Evolutionary conservation across 1,140 invertebrate genomes (phyloP), one percentile per base, ranked within the genome.

Genomic region (Magallana ariakensis): DNA sequence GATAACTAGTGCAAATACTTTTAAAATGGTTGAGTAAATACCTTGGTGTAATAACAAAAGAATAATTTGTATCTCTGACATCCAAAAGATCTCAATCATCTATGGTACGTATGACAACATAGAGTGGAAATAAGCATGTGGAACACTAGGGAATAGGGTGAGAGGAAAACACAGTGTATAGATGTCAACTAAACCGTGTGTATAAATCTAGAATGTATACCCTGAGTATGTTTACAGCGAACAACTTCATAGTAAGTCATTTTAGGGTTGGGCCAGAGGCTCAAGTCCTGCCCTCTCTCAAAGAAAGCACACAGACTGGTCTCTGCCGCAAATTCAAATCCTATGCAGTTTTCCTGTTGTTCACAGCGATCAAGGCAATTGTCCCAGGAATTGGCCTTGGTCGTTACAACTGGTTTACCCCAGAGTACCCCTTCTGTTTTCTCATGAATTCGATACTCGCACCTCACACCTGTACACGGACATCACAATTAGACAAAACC

Each of bases 241-340:
- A 53, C 75, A 11, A 86, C 62, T 53, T 88, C 70, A 80, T 86
- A 88, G 53, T 84, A 86, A 26, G 85, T 83, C 87, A 88, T 88
- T 33, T 86, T 80, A n/a, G 85, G 62, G 15, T 88, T 88, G 46
- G 87, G 87, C 82, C 85, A 62, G 46, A 53, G 83, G 55, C 84
- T 84, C 16, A 86, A 82, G 16, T 88, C 87, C 11, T 85, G 80
- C 9, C 60, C 81, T n/a, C 84, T 88, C 33, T 86, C 82, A 80
- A 84, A 88, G 26, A 88, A 46, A 3, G 62, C 66, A 81, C 87
- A 88, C 11, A 62, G 54, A 16, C 81, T 81, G 26, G 58, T 83
- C 15, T 62, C 80, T 26, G 57, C 22, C 22, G 87, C 85, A n/a
- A 80, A 88, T 58, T 88, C 84, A 58, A 88, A 88, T 26, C 84